Base-by-base conservation (phyloP, 2,113 vertebrate genomes). In the Mesembrinibis cayennensis region DNA sequence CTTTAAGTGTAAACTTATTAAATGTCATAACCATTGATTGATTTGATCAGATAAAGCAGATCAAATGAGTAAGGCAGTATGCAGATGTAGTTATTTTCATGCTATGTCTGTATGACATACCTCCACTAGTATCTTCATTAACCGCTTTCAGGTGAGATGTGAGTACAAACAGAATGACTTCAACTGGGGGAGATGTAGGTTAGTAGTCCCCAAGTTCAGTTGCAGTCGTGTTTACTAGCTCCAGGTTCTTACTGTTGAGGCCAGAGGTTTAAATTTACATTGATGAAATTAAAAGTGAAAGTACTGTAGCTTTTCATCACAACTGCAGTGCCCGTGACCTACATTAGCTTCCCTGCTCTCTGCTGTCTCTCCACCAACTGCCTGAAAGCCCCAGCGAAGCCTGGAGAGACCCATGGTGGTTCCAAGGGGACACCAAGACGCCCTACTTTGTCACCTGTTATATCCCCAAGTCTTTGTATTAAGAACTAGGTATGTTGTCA, bases 251-350 rank as follows among this genome's bases (percentile, higher is more conserved):
- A 45, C 45, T 66, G 78, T 47, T 52, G 38, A 82, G 58, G 62
- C 49, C 74, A 50, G 89, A 70, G 49, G 49, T 95, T 95, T 91
- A 62, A 53, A 55, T 72, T 47, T 56, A 72, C 44, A 4, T 45
- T 93, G 97, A 95, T 84, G 66, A 72, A 94, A 96, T 93, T n/a
- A 82, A n/a, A 90, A 97, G 91, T 95, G 93, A 95, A 95, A 89
- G 93, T 67, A 25, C 70, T 84, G 87, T 91, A 94, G 61, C 34
- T 93, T 95, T 76, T 93, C 70, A 77, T 82, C 83, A 82, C 61
- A 90, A 67, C 66, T 50, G 42, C 84, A 45, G 58, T 90, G 81
- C 29, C 25, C 1, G 0, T 95, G 95, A 90, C 87, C 73, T 95
- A 47, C 74, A 89, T 97, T 82, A 50, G 66, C 38, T 87, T 72